Evolutionary conservation across 1,140 invertebrate genomes (phyloP), one percentile per base, ranked within the genome.

Genomic region (Melipona quadrifasciata): DNA sequence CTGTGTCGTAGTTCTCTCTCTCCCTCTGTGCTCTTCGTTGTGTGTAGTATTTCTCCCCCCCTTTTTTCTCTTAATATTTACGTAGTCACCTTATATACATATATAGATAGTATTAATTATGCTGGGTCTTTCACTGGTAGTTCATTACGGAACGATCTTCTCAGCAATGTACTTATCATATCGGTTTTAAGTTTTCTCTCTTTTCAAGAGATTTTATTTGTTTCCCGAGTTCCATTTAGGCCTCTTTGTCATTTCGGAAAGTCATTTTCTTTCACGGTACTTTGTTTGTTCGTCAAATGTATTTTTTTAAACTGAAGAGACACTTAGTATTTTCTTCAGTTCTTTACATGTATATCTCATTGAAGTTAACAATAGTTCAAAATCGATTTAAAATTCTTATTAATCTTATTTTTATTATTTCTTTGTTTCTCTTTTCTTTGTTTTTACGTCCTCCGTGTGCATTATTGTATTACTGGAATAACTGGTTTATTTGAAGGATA

Each of bases 1-100:
- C 65, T 82, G 71, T 88, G 74, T 88, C 71, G 83, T 79, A 68
- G 65, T 80, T 72, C 80, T 85, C 72, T 87, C 78, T 58, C 72
- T 64, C 39, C 39, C 65, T 27, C 47, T 61, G n/a, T 61, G 24
- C 8, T 61, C 58, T 61, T 72, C 31, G 55, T 53, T 82, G 75
- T 88, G 64, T 65, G 83, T 79, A 68, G 65, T 80, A 61, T 72
- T 76, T 85, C 71, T 86, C 77, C 51, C 71, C 47, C 21, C 39
- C 80, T 67, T 31, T 39, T n/a, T 14, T 34, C 19, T 24, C n/a
- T 61, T n/a, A 73, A 61, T 39, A 47, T 55, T 58, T 61, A 73
- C 68, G 19, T 73, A 80, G 68, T 14, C 24, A 31, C 14, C 24
- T 14, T 68, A 27, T 31, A 31, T 24, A 53, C 27, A 12, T 61